phyloP scores from a whole-genome alignment of 2,113 vertebrate genomes.

The Felis chaus region DNA sequence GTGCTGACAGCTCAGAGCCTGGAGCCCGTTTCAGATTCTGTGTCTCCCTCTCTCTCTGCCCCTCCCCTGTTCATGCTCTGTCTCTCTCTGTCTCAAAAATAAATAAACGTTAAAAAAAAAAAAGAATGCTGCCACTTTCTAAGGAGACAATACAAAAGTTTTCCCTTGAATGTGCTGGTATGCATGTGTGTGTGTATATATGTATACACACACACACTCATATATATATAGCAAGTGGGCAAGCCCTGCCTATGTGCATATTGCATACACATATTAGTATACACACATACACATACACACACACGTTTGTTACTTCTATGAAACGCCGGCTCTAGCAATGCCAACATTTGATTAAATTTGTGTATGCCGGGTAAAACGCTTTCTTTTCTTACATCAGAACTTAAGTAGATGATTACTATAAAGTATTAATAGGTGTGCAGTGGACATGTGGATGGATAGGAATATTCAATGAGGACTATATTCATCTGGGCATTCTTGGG shows the following conservation, averaged over 20 bases:
- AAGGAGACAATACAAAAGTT: conserved; percentile 3
- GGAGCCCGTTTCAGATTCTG: too few species aligned
- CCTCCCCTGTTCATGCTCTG: too few species aligned
- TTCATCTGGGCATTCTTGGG: background rate
- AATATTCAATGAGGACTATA: background rate
- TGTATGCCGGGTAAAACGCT: background rate
- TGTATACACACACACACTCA: background rate
- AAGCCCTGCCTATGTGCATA: background rate
- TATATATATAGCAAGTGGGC: background rate
- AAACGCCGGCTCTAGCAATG: background rate
- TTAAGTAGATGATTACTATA: background rate
- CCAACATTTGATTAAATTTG: background rate
- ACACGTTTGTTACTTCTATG: background rate
- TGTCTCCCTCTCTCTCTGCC: too few species aligned
- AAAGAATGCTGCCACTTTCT: background rate
- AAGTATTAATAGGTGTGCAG: background rate
- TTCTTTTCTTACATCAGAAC: conserved; percentile 1
- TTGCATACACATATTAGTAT: background rate
- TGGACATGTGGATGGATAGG: background rate
- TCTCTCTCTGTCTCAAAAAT: too few species aligned
- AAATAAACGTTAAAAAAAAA: too few species aligned
- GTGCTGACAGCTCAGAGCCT: too few species aligned
- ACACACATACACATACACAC: background rate
- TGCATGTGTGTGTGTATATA: background rate
- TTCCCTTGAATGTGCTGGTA: background rate